Base-by-base conservation (phyloP, 2,888 invertebrate species). In the Diloba caeruleocephala region DNA sequence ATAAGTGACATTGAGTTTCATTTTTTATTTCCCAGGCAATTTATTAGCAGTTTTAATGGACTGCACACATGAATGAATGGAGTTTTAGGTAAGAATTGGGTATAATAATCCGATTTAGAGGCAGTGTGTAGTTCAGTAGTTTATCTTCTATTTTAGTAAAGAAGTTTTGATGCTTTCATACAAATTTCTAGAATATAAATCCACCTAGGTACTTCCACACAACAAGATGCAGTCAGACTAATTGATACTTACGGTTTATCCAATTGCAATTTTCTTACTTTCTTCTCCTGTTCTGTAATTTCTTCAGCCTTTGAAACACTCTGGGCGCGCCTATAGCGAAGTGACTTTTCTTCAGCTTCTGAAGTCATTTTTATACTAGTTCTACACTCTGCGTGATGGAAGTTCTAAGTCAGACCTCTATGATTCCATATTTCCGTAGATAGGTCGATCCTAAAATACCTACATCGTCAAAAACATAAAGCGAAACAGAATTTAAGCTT, bases 251-350 rank as follows among this genome's bases (percentile, higher is more conserved):
- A 98, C 98, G 98, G 97, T 92, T 96, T 97, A 91, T 98, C 98
- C 10, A 96, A 96, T 79, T 98, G 98, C 14, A 95, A 95, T 85
- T 95, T 96, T 62, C 98, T 94, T 37, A 96, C 96, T 88, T 96
- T 96, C 74, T 95, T 95, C 88, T 98, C 98, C 70, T 96, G 96
- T 75, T 96, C 96, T 62, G 96, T 95, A 60, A 98, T 97, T 89
- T 98, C 97, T 87, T 98, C 98, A 19, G 98, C 98, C 60, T 97
- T 95, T 4, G 98, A 97, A 25, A 97, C 97, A 91, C 98, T 98
- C 82, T 97, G 97, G 3, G 97, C 96, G 76, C 98, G 94, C 76
- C 97, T 94, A 71, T 95, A 94, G 25, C 97, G 94, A 43, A 96
- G 85, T 39, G 91, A 72, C 51, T 94, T 95, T 59, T 94, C 95